A percentile compares a stretch with the other conserved stretches of the same genome.
Evolutionary conservation across 2,113 vertebrate genomes (phyloP).

Genomic region (Trematocara stigmaticum): DNA sequence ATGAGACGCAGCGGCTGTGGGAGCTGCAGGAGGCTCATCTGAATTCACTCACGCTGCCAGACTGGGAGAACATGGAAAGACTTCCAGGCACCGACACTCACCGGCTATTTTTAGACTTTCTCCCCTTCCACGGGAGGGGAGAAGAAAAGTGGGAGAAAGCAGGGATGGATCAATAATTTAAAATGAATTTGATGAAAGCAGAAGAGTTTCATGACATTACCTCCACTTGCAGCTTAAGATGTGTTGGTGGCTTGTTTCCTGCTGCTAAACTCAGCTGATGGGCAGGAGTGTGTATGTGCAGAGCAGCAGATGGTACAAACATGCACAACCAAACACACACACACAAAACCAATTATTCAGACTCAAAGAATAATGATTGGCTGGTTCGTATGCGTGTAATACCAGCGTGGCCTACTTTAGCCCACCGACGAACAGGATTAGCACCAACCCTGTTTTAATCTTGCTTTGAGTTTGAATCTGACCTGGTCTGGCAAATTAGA

Average conservation of each 20-base stretch:
- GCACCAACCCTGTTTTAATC: slow-evolving; percentile 10
- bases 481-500: slow-evolving; percentile 36
- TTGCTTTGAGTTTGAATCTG: slow-evolving; percentile 51
- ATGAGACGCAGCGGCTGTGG: slow-evolving; percentile 14
- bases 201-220: slow-evolving; percentile 34
- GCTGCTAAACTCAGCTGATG: background rate
- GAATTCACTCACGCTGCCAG: slow-evolving; percentile 61
- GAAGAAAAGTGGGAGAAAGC: slow-evolving; percentile 8
- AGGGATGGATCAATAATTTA: slow-evolving; percentile 68
- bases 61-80: slow-evolving; percentile 54
- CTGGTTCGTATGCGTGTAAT: slow-evolving; percentile 51
- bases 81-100: slow-evolving; percentile 54
- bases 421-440: slow-evolving; percentile 61
- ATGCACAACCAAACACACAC: background rate
- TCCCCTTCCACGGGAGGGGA: slow-evolving; percentile 10
- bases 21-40: slow-evolving; percentile 59
- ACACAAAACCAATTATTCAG: slow-evolving; percentile 10
- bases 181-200: slow-evolving; percentile 56
- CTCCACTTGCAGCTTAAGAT: background rate
- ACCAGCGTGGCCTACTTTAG: slow-evolving; percentile 65
- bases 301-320: slow-evolving; percentile 46
- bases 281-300: background rate
- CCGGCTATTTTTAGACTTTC: slow-evolving; percentile 59
- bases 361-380: slow-evolving; percentile 56
- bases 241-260: background rate